These are phyloP conservation scores for Sesamia nonagrioides DNA, from an alignment of 1,140 invertebrate species.

Conservation along the genomic window DNA sequence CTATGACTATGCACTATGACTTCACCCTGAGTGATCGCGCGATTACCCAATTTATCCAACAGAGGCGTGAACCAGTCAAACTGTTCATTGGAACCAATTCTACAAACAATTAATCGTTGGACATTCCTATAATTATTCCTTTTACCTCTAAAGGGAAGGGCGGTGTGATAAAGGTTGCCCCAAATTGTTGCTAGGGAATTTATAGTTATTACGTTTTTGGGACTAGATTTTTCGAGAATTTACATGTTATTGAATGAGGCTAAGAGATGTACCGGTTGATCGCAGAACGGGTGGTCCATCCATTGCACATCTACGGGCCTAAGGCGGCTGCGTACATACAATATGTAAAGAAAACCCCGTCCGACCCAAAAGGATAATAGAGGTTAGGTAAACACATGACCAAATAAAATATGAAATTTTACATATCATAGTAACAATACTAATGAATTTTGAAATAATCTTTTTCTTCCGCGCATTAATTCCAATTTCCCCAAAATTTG, in stretches of 20 bases:
- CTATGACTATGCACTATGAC: background rate
- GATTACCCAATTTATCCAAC: conserved; percentile 65
- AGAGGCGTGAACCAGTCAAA: conserved; percentile 43
- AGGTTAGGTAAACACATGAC: no score
- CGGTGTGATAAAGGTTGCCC: conserved; percentile 28
- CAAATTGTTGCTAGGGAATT: background rate
- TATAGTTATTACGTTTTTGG: background rate
- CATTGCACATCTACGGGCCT: no score
- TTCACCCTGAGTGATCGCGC: conserved; percentile 48
- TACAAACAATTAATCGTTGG: conserved; percentile 59
- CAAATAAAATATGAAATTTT: no score
- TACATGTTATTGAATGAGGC: background rate
- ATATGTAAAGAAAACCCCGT: no score
- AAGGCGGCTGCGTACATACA: no score
- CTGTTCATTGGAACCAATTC: conserved; percentile 53
- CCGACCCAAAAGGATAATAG: no score
- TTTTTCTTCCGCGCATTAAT: no score
- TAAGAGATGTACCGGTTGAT: no score
- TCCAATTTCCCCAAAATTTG: no score
- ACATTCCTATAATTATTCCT: conserved; percentile 39
- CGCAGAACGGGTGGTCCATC: no score
- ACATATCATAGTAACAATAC: no score
- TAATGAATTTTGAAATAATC: no score
- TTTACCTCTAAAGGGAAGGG: conserved; percentile 38
- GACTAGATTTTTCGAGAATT: background rate